Evolutionary conservation across 92 coral and sea anemone species (phyloP).

Genomic region (Palythoa heliodiscus): DNA sequence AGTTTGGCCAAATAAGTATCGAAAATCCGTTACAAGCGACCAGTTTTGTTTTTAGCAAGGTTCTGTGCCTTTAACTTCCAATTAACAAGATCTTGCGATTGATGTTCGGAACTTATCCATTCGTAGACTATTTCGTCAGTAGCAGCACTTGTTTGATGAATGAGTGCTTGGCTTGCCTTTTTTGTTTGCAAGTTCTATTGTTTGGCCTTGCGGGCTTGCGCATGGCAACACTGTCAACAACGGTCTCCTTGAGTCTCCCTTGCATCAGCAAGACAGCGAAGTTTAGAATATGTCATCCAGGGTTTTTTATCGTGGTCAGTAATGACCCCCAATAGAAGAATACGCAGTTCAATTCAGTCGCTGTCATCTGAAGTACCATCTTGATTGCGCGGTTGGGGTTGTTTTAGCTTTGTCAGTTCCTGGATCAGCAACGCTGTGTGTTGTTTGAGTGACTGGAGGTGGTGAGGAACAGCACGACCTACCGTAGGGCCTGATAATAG

Average conservation of each 20-base stretch:
- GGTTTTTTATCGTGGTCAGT: not conserved
- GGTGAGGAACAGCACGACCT: conserved; percentile 90
- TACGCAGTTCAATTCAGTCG: not conserved
- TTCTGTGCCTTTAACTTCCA: not conserved
- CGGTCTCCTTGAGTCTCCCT: not conserved
- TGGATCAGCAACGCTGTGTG: conserved; percentile 81
- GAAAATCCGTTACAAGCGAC: not conserved
- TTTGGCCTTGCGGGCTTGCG: not conserved
- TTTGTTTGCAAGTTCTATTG: not conserved
- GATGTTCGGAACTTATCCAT: not conserved
- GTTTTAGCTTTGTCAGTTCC: conserved; percentile 77
- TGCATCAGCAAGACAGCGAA: not conserved
- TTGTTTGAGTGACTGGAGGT: conserved; percentile 88
- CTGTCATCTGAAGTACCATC: conserved; percentile 21
- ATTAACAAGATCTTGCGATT: not conserved
- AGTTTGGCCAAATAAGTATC: not conserved
- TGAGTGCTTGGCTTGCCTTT: not conserved
- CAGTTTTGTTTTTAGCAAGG: not conserved
- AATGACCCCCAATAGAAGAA: not conserved
- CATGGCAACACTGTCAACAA: not conserved
- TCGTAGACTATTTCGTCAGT: not conserved
- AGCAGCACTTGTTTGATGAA: not conserved
- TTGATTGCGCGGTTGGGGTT: conserved; percentile 50
- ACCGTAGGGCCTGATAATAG: conserved; percentile 72
- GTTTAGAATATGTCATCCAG: not conserved